A percentile compares a stretch with the other conserved stretches of the same genome.
Evolutionary conservation across 2,797 vertebrate species (phyloP).

Genomic region (Anguilla pacifica): DNA sequence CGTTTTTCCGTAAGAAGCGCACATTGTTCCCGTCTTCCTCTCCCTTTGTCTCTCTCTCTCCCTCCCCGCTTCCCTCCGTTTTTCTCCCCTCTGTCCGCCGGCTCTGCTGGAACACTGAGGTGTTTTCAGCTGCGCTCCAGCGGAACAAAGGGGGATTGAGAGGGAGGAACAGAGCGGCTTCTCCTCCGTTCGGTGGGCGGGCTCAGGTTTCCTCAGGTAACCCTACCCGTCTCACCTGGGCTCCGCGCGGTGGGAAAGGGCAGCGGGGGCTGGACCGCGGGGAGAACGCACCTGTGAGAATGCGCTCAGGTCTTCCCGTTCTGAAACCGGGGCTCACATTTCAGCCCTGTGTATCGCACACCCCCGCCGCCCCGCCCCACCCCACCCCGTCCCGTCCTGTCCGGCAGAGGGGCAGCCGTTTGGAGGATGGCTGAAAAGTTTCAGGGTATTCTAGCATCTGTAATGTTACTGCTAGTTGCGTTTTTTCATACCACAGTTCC

Average conservation of each 20-base stretch:
- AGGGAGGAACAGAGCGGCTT: constrained; percentile 20
- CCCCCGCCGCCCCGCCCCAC: not conserved
- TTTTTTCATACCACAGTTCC: not conserved
- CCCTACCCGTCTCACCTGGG: constrained; percentile 34
- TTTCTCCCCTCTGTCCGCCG: not conserved
- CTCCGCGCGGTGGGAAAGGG: not conserved
- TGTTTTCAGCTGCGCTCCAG: constrained; percentile 19
- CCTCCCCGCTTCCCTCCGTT: not conserved
- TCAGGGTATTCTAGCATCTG: not conserved
- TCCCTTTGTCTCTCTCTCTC: not conserved
- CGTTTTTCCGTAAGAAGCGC: not conserved
- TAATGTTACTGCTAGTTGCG: not conserved
- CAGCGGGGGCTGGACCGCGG: not conserved
- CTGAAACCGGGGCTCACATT: constrained; percentile 24
- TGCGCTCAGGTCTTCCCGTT: not conserved
- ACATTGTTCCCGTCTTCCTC: constrained; percentile 1
- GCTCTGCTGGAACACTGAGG: constrained; percentile 16
- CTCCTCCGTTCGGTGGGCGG: not conserved
- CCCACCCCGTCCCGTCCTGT: not conserved
- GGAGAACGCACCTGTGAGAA: constrained; percentile 18
- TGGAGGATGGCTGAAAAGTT: not conserved
- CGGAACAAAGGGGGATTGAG: constrained; percentile 39
- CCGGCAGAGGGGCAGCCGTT: not conserved
- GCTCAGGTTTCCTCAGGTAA: constrained; percentile 45
- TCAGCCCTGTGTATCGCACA: not conserved